Evolutionary conservation across 2,113 vertebrate species (phyloP).

Genomic region (Myrmophylax atrothorax): DNA sequence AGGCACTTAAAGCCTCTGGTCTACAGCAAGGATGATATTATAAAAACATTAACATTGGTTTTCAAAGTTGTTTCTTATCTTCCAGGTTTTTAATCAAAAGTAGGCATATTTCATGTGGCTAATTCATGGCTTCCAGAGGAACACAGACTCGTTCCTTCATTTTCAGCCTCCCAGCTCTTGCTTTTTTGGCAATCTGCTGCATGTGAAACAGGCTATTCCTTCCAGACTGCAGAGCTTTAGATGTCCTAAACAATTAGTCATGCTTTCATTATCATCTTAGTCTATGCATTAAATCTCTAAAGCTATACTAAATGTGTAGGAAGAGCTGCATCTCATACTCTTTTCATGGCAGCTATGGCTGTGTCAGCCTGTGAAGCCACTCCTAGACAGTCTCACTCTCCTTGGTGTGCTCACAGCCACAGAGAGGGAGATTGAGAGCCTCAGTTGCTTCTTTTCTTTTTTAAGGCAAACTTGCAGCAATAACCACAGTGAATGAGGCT

Average conservation of each 20-base stretch:
- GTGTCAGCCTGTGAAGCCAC: neutral
- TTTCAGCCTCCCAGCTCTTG: neutral
- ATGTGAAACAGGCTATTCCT: neutral
- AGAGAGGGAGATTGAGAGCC: neutral
- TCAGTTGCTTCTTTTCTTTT: neutral
- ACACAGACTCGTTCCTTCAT: neutral
- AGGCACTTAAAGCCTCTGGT: slow-evolving; percentile 8
- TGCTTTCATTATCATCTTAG: neutral
- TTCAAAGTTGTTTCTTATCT: neutral
- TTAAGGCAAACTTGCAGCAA: neutral
- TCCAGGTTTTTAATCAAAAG: neutral
- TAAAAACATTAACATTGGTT: neutral
- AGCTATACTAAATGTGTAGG: neutral
- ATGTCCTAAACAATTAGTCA: neutral
- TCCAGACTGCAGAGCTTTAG: neutral
- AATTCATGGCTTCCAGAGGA: neutral
- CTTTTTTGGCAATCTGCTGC: neutral
- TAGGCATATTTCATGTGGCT: neutral
- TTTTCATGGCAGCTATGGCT: neutral
- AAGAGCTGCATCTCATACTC: neutral
- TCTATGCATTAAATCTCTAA: neutral
- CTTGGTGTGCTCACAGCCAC: neutral
- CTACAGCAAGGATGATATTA: neutral
- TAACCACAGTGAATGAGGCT: neutral
- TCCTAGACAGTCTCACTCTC: neutral